Percentiles rank a stretch among this genome's conserved stretches.
Evolutionary conservation across 2,113 vertebrate genomes (phyloP).

Genomic region (Erythrolamprus reginae): DNA sequence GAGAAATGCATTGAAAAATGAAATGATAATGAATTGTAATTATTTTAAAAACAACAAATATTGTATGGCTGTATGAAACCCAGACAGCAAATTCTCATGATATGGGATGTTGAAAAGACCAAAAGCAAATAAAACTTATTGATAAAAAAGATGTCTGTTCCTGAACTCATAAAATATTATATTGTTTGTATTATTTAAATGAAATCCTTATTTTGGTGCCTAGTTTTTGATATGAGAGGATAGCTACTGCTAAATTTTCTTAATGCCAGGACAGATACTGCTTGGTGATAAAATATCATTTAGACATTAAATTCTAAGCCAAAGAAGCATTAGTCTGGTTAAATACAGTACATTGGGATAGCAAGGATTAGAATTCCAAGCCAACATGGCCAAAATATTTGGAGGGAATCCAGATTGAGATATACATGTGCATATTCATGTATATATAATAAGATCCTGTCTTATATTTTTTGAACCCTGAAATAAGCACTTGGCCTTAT

Average conservation of each 20-base stretch:
- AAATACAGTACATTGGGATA: neutral
- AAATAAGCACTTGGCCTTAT: too few species aligned
- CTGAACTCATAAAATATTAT: neutral
- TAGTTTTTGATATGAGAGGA: neutral
- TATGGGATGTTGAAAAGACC: too few species aligned
- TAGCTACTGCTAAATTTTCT: neutral
- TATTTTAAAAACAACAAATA: too few species aligned
- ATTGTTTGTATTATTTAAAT: neutral
- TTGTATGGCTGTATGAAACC: too few species aligned
- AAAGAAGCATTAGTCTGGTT: neutral
- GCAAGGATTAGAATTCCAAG: neutral
- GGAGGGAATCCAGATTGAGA: neutral
- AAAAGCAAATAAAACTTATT: too few species aligned
- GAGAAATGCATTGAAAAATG: too few species aligned
- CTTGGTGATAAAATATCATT: neutral
- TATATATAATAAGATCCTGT: too few species aligned
- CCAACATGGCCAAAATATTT: neutral
- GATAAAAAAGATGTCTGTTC: neutral
- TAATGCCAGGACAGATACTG: neutral
- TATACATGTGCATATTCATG: too few species aligned
- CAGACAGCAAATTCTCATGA: too few species aligned
- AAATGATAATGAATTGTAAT: too few species aligned
- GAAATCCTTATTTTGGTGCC: neutral
- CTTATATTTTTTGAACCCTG: too few species aligned
- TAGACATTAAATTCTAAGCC: neutral